phyloP scores from a whole-genome alignment of 1,140 invertebrate genomes.

The Mycetomoellerius zeteki region DNA sequence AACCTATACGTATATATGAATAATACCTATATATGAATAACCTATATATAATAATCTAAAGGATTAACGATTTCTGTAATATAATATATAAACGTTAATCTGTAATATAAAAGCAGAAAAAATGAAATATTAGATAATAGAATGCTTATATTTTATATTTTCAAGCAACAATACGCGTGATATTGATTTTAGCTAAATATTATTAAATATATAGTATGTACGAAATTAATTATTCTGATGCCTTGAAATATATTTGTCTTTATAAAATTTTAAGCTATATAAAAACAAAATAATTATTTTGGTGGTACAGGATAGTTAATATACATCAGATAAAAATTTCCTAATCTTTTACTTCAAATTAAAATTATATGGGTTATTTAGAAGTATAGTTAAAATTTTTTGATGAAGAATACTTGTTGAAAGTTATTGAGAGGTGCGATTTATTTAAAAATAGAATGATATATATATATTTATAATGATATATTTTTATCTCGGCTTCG shows the following conservation, averaged over 20 bases:
- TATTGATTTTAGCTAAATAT: neutral
- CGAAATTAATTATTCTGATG: neutral
- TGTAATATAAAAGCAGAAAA: neutral
- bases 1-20: neutral
- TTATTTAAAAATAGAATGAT: neutral
- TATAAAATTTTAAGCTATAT: neutral
- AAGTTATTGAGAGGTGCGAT: neutral
- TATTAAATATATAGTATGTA: neutral
- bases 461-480: slow-evolving; percentile 26
- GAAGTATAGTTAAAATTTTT: neutral
- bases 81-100: too few relatives aligned
- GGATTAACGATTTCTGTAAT: neutral
- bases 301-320: neutral
- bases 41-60: neutral
- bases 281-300: slow-evolving; percentile 11
- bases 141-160: neutral
- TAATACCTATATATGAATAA: neutral
- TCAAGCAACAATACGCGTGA: neutral
- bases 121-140: neutral
- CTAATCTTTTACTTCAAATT: neutral
- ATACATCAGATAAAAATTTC: neutral
- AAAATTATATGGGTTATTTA: neutral
- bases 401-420: neutral
- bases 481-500: slow-evolving; percentile 14
- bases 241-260: neutral